phyloP scores from a whole-genome alignment of 2,888 invertebrate species.

The Thymelicus acteon region DNA sequence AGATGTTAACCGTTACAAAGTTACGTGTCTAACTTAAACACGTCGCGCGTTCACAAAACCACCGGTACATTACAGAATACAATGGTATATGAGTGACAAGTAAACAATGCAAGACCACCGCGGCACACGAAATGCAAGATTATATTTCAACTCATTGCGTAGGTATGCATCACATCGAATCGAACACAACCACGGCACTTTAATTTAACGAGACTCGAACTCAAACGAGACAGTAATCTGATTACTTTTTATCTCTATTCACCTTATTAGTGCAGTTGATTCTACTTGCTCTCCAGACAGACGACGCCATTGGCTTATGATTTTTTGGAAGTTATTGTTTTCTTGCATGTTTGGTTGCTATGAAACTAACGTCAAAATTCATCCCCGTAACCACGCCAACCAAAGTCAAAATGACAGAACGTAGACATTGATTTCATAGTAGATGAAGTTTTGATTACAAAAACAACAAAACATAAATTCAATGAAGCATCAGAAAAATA shows the following conservation, averaged over 20 bases:
- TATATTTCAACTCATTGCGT: conserved; percentile 42
- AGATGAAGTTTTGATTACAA: background rate
- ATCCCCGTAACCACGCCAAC: background rate
- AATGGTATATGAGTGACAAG: conserved; percentile 30
- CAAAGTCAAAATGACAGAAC: background rate
- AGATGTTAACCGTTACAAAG: conserved; percentile 4
- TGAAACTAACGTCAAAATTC: conserved; percentile 46
- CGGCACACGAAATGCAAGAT: conserved; percentile 33
- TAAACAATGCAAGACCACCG: conserved; percentile 42
- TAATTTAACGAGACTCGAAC: conserved; percentile 43
- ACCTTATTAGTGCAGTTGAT: conserved; percentile 64
- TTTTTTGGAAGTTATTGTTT: conserved; percentile 74
- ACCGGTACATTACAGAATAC: conserved; percentile 2
- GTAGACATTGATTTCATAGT: background rate
- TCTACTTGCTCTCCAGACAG: conserved; percentile 71
- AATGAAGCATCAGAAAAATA: too few relatives aligned
- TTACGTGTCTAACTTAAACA: background rate
- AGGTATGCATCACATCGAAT: conserved; percentile 32
- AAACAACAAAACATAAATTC: too few relatives aligned
- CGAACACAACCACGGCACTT: conserved; percentile 42
- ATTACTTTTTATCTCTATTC: conserved; percentile 50
- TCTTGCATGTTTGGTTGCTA: conserved; percentile 67
- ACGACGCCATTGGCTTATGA: conserved; percentile 77
- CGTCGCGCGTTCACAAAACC: background rate
- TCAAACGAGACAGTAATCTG: conserved; percentile 37